Conservation (phyloP, 2,113 vertebrate genomes). For the Elaphurus davidianus region DNA sequence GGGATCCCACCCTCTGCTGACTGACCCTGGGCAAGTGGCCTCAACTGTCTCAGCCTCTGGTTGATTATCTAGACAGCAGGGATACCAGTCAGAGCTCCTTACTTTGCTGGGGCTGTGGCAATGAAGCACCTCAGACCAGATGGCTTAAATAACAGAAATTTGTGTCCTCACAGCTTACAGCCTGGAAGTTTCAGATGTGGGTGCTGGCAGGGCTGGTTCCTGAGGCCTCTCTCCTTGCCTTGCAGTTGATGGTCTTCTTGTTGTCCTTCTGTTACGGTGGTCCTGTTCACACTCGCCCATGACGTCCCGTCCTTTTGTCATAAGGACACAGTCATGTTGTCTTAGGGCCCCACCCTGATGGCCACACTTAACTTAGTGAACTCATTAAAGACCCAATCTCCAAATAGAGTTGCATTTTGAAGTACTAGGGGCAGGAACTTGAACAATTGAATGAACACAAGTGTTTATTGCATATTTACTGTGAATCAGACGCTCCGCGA, state of each 20-base stretch:
- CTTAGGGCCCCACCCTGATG: neutral
- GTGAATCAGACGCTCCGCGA: neutral
- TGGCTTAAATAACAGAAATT: neutral
- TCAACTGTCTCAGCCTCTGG: neutral
- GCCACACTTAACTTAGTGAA: neutral
- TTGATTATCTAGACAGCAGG: rapidly evolving
- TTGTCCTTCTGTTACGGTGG: rapidly evolving
- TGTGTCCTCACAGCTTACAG: neutral
- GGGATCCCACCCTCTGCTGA: neutral
- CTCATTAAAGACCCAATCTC: neutral
- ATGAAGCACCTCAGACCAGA: neutral
- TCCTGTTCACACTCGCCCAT: neutral
- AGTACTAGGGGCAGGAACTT: neutral
- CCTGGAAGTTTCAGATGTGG: neutral
- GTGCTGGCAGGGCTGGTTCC: neutral
- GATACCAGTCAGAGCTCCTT: too few species aligned
- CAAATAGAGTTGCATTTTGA: neutral
- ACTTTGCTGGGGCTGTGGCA: neutral
- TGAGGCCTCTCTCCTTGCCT: neutral
- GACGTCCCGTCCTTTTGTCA: neutral
- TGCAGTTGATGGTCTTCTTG: neutral
- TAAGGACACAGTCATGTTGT: neutral
- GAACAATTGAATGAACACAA: neutral
- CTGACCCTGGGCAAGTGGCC: neutral
- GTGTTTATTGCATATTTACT: neutral